A percentile compares a stretch with the other conserved stretches of the same genome.
Evolutionary conservation across 1,140 invertebrate genomes (phyloP).

Genomic region (Drosophila jambulina): DNA sequence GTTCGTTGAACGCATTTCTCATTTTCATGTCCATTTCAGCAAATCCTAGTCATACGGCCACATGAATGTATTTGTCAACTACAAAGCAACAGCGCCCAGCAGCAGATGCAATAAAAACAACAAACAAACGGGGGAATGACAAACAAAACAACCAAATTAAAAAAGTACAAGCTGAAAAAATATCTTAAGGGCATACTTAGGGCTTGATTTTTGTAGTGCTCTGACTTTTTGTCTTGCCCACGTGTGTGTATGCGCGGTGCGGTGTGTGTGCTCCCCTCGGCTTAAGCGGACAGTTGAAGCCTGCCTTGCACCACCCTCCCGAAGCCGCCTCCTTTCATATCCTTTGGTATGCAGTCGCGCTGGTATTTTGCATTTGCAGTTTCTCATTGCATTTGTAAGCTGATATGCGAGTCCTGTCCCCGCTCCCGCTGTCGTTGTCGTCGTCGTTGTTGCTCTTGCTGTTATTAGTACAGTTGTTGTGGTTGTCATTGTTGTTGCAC

Average conservation of each 20-base stretch:
- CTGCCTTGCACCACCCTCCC: constrained; percentile 4
- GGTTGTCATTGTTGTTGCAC: constrained; percentile 47
- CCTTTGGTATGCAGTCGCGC: constrained; percentile 52
- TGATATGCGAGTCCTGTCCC: constrained; percentile 42
- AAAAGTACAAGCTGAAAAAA: constrained; percentile 71
- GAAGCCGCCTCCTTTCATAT: background rate
- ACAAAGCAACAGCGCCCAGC: constrained; percentile 54
- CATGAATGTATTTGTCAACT: constrained; percentile 77
- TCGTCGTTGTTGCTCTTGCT: constrained; percentile 66
- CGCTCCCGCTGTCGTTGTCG: constrained; percentile 20
- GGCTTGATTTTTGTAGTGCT: constrained; percentile 74
- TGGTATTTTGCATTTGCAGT: constrained; percentile 77
- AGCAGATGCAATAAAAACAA: constrained; percentile 32
- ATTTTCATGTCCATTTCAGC: constrained; percentile 79
- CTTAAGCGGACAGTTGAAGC: constrained; percentile 71
- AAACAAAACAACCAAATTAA: constrained; percentile 78
- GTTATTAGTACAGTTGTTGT: constrained; percentile 74
- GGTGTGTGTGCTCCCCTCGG: constrained; percentile 27
- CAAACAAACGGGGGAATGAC: constrained; percentile 61
- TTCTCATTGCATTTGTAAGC: constrained; percentile 68
- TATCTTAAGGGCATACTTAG: constrained; percentile 79
- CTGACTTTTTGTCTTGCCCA: constrained; percentile 66
- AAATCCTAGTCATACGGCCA: constrained; percentile 68
- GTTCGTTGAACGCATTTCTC: constrained; percentile 82
- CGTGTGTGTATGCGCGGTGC: constrained; percentile 7